A percentile compares a stretch with the other conserved stretches of the same genome.
Evolutionary conservation across 2,888 invertebrate species (phyloP).

Genomic region (Chrysolina americana): DNA sequence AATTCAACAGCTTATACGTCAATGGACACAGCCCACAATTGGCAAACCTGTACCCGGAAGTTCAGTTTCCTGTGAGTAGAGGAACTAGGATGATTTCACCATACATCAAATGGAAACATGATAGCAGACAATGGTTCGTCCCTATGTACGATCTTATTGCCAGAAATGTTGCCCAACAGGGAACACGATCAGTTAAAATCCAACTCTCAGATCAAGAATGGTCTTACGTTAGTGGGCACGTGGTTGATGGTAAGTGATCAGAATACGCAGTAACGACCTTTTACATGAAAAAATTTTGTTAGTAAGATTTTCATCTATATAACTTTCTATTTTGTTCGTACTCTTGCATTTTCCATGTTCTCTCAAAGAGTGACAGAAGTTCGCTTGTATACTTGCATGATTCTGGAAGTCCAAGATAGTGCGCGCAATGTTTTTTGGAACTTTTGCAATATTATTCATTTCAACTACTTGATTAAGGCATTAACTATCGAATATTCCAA

Average conservation of each 20-base stretch:
- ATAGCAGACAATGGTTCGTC: conserved; percentile 79
- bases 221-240: conserved; percentile 84
- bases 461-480: too few species aligned
- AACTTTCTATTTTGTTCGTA: too few species aligned
- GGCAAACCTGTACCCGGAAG: conserved; percentile 81
- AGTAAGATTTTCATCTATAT: too few species aligned
- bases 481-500: too few species aligned
- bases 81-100: conserved; percentile 73
- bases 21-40: conserved; percentile 83
- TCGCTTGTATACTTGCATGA: too few species aligned
- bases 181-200: conserved; percentile 33
- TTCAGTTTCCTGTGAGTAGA: conserved; percentile 87
- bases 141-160: conserved; percentile 57
- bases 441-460: too few species aligned
- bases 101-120: conserved; percentile 91
- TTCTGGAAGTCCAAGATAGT: too few species aligned
- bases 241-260: conserved; percentile 76
- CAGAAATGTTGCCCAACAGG: conserved; percentile 27
- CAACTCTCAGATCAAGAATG: conserved; percentile 71
- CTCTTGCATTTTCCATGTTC: too few species aligned
- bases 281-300: too few species aligned
- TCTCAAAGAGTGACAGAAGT: too few species aligned
- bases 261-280: too few species aligned
- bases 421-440: too few species aligned
- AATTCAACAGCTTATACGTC: conserved; percentile 78